Evolutionary conservation across 2,797 vertebrate species (phyloP), one percentile per base, ranked within the genome.

Genomic region (Bufotes viridis): DNA sequence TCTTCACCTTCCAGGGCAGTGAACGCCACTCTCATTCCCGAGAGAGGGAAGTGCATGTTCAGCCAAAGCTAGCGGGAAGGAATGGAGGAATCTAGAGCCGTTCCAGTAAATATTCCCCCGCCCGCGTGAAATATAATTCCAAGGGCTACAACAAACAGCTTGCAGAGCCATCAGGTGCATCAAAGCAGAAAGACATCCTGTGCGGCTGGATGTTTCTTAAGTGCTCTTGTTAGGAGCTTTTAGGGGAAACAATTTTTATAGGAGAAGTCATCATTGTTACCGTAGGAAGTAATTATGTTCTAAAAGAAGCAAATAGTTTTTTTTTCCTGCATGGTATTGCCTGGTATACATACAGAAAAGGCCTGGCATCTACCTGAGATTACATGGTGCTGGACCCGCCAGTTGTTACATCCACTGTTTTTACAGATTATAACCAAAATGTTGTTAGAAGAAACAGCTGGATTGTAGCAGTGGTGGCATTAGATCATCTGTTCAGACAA

Each of bases 221-320:
- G 69, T 82, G 87, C 69, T n/a, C 67, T 78, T 55, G 58, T 89
- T 81, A 81, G 26, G 87, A 55, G 81, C 70, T 84, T 88, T 84
- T 88, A 76, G 58, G 24, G 65, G 67, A 81, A 60, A 58, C 20
- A n/a, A 42, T 85, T 81, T 24, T 85, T 86, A 85, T 60, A 80
- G 55, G 67, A 58, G 13, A 84, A 55, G 65, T 17, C 42, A 55
- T 24, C 11, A 55, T 11, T 76, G 76, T 67, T 65, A 85, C 83
- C n/a, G 75, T 78, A 89, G 53, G 42, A 85, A 51, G 76, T 88
- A 65, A 74, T 72, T 69, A 61, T 72, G 29, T 53, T 78, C 11
- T 26, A 58, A 75, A 60, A 81, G 17, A 18, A 17, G 29, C 17
- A 72, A 72, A 72, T 72, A 0, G 70, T 5, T 67, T 63, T 34